Percentiles rank a stretch among this genome's conserved stretches.
These are phyloP conservation scores for Tetranychus piercei DNA, from an alignment of 2,888 invertebrate genomes.

Conservation along the genomic window DNA sequence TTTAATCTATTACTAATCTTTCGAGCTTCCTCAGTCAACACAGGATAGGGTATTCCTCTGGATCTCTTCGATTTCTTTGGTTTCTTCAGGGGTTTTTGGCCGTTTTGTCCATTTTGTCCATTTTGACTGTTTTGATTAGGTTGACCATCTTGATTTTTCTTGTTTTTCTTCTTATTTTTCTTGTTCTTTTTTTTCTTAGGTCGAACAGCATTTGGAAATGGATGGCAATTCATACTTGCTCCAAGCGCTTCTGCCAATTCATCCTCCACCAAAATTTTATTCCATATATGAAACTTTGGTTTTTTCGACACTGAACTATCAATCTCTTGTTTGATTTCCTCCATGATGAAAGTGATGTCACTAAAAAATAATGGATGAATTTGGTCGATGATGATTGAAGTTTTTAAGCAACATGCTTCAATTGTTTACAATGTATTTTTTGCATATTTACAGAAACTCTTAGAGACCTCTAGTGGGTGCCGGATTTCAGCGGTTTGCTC, in stretches of 20 bases:
- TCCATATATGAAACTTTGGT: background rate
- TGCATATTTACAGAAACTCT: too few relatives aligned
- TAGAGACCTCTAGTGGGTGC: too few relatives aligned
- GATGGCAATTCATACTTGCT: background rate
- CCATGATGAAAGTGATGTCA: background rate
- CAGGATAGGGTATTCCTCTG: background rate
- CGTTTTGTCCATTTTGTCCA: background rate
- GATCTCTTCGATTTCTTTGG: background rate
- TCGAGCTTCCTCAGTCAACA: background rate
- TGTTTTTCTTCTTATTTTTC: background rate
- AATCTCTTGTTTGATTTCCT: background rate
- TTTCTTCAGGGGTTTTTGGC: background rate
- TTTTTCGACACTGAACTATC: background rate
- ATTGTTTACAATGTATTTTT: too few relatives aligned
- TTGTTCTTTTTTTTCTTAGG: too few relatives aligned
- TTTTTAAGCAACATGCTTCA: too few relatives aligned
- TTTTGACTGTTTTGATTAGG: background rate
- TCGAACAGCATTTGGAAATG: background rate
- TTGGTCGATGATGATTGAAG: background rate
- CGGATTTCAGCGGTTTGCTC: too few relatives aligned
- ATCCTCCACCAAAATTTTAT: background rate
- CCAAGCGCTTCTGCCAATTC: background rate
- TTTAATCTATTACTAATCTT: background rate
- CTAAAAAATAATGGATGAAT: background rate
- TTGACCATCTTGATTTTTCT: background rate